Conservation (phyloP, 2,797 vertebrate species). For the Leucoraja ocellata region DNA sequence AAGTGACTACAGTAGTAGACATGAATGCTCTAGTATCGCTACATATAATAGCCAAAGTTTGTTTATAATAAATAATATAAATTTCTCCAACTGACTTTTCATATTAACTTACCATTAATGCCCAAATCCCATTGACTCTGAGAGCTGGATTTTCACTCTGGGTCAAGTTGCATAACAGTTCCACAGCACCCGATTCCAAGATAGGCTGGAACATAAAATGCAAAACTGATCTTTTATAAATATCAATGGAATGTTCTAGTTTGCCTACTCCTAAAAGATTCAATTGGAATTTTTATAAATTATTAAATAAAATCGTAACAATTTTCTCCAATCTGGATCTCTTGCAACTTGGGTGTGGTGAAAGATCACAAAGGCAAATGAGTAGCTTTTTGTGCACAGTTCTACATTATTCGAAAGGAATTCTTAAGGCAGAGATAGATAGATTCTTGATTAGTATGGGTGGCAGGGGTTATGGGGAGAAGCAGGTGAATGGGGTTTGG, state of each 20-base stretch:
- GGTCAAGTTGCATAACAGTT: constrained; percentile 93
- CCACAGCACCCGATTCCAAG: constrained; percentile 93
- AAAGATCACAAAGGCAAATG: background rate
- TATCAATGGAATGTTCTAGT: no score
- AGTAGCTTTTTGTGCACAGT: background rate
- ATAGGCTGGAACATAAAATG: constrained; percentile 69
- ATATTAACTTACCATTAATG: constrained; percentile 81
- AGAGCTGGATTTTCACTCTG: constrained; percentile 93
- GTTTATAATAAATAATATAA: background rate
- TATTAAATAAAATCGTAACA: no score
- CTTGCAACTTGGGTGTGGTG: no score
- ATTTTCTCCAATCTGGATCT: no score
- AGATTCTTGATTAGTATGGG: no score
- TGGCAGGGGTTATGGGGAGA: no score
- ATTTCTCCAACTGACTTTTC: background rate
- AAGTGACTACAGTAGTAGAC: background rate
- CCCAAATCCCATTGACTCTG: constrained; percentile 96
- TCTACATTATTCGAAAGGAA: background rate
- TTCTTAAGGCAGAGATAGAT: no score
- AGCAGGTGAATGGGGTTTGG: no score
- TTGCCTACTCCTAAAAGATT: no score
- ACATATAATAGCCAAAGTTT: background rate
- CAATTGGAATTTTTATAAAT: no score
- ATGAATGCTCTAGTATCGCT: background rate
- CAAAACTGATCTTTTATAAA: background rate